Evolutionary conservation across 2,888 invertebrate species (phyloP).

Genomic region (Cephonodes hylas): DNA sequence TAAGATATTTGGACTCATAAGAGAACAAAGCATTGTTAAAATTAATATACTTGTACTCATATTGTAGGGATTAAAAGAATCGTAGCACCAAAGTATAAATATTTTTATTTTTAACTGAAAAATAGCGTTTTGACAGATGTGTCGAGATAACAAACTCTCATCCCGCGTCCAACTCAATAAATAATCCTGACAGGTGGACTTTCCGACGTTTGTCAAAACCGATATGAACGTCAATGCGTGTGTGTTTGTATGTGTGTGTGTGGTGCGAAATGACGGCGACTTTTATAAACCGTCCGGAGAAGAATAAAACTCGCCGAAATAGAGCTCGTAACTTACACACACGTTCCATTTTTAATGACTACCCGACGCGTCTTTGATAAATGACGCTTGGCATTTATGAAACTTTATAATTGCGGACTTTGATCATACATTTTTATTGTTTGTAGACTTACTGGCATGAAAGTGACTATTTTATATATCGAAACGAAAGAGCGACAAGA

Average conservation of each 20-base stretch:
- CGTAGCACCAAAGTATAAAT: background rate
- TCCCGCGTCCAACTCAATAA: background rate
- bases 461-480: no score
- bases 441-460: no score
- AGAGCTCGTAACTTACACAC: background rate
- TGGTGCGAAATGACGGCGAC: background rate
- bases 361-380: background rate
- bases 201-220: background rate
- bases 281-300: background rate
- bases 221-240: background rate
- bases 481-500: no score
- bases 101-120: background rate
- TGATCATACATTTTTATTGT: background rate
- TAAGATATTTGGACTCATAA: no score
- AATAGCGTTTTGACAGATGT: background rate
- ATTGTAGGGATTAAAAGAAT: no score
- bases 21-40: no score
- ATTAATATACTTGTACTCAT: no score
- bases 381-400: background rate
- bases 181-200: background rate
- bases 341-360: constrained; percentile 1
- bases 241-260: no score
- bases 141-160: background rate
- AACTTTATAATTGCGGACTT: background rate
- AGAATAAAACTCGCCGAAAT: background rate